Base-by-base conservation (phyloP, 2,113 vertebrate genomes). In the Sapajus apella region DNA sequence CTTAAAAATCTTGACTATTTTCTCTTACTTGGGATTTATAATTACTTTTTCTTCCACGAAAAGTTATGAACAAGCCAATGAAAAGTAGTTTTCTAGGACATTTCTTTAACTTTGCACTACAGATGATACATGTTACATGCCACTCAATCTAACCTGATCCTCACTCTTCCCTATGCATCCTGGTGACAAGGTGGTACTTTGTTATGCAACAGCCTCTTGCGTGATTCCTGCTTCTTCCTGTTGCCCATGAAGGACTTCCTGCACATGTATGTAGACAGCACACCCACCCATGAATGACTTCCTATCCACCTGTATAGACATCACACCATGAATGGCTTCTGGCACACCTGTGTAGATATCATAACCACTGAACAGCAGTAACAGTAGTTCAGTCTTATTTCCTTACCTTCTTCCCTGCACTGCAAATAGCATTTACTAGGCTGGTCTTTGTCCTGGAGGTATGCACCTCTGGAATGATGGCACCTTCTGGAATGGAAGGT, bases 391-490 rank as follows among this genome's bases (percentile, higher is more conserved):
- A 21, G 3, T 40, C 2, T 52, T 25, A 17, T 56, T 77, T 45
- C 40, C 13, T 73, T 30, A 45, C 43, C 16, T 5, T 7, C 11
- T 80, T 6, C 5, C 12, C 1, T 16, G 10, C 0, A 1, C 32
- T 32, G 20, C 16, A 6, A 35, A 56, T 6, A 52, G 68, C 8
- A 35, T 8, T 30, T 47, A 70, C 16, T 3, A 90, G 50, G 18
- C n/a, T 55, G 20, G 6, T 3, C 10, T 37, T 58, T 40, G 6
- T 84, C 23, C 4, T 58, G n/a, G 14, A 56, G n/a, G 18, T 56
- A 2, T 27, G 18, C 30, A 35, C 2, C 37, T 8, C 2, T 18
- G 52, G 20, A 56, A 16, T 1, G 37, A 50, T 43, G 45, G 9
- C 30, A 58, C 21, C 23, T 32, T 83, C 14, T 82, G 14, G 35